Base-by-base conservation (phyloP, 2,888 invertebrate species). In the Schizotus pectinicornis region DNA sequence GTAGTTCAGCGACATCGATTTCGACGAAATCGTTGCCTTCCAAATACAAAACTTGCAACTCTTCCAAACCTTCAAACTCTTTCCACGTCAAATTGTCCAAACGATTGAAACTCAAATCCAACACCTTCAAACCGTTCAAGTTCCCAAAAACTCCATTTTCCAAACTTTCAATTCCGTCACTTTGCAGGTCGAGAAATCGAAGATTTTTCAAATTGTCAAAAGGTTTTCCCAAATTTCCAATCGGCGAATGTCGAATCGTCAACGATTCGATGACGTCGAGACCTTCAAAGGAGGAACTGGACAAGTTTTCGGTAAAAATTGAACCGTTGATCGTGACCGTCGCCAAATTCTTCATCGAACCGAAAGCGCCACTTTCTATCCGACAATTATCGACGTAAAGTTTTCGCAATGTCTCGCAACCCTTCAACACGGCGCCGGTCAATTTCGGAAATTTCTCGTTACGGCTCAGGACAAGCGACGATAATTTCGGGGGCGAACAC, bases 101-200 rank as follows among this genome's bases (percentile, higher is more conserved):
- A n/a, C 55, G 54, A 39, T 62, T 63, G 36, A 59, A 45, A 30
- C 42, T 45, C 45, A 59, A 54, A 48, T 50, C 41, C 46, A 61
- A 35, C 6, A 49, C 48, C 31, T 56, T 48, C n/a, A 56, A n/a
- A 36, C 41, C 12, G n/a, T 7, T 3, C 3, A 56, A n/a, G 5
- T 31, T 7, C 12, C 9, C 7, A 31, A 56, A 56, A 31, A 14
- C 35, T 2, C 33, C 47, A 13, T 12, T 7, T 12, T 31, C 11
- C 2, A 49, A 14, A 9, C 14, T 32, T 31, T 48, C 42, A 30
- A 56, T 49, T 7, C 14, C 13, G 8, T 56, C 49, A 12, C 13
- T 11, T 49, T 56, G 56, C 9, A 56, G 14, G 36, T 56, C 56
- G 7, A 56, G 22, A 31, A 43, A 30, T 43, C 43, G 48, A n/a